A percentile compares a stretch with the other conserved stretches of the same genome.
Evolutionary conservation across 2,888 invertebrate species (phyloP).

Genomic region (Rhagium mordax): DNA sequence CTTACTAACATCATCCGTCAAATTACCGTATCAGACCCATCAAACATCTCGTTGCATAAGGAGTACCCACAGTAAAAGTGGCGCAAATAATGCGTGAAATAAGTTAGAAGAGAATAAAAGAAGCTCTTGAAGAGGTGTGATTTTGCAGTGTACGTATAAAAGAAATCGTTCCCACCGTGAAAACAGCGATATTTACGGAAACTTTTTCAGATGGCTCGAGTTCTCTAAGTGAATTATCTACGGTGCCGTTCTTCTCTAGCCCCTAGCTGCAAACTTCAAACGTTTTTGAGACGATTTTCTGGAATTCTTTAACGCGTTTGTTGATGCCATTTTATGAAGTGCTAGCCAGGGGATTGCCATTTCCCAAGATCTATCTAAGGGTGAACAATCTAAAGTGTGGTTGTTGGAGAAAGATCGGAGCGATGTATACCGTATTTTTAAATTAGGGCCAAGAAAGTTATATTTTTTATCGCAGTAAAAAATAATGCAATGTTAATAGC

Average conservation of each 20-base stretch:
- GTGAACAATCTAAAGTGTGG: not conserved
- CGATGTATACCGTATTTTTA: too few species aligned
- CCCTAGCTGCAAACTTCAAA: not conserved
- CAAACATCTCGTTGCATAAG: slow-evolving; percentile 1
- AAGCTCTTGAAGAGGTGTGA: slow-evolving; percentile 41
- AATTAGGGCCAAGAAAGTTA: too few species aligned
- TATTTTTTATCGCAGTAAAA: too few species aligned
- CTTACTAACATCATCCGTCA: slow-evolving; percentile 5
- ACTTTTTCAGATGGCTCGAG: slow-evolving; percentile 45
- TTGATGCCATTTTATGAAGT: slow-evolving; percentile 5
- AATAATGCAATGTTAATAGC: too few species aligned
- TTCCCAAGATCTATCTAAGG: not conserved
- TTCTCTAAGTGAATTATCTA: slow-evolving; percentile 50
- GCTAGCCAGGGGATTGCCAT: not conserved
- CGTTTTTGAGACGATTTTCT: slow-evolving; percentile 9
- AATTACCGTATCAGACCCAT: slow-evolving; percentile 23
- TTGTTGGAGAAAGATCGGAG: not conserved
- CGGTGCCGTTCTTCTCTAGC: slow-evolving; percentile 37
- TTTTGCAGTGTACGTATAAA: slow-evolving; percentile 36
- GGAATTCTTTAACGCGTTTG: slow-evolving; percentile 16
- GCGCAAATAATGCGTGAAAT: slow-evolving; percentile 51
- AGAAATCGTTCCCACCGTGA: slow-evolving; percentile 51
- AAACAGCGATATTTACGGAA: slow-evolving; percentile 48
- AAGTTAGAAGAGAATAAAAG: slow-evolving; percentile 43
- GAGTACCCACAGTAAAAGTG: slow-evolving; percentile 19